Conservation (phyloP, 2,113 vertebrate genomes). For the Cephalopholis sonnerati region DNA sequence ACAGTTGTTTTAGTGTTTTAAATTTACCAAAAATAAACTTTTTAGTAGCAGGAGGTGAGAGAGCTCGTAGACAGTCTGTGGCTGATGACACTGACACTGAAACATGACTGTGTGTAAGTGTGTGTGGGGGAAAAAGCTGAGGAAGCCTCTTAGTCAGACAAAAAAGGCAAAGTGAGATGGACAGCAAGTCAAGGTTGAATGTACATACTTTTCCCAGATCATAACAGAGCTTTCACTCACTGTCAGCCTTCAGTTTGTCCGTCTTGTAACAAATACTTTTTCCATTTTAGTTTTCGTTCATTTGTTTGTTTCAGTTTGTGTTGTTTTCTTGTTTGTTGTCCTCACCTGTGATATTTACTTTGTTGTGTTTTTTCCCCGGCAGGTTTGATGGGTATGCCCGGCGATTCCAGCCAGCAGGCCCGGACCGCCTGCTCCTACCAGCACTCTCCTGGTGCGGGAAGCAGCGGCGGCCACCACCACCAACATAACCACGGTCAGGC, state of each 20-base stretch:
- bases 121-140: background rate
- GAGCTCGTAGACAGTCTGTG: background rate
- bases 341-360: background rate
- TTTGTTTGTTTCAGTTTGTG: background rate
- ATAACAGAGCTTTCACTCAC: background rate
- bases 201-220: background rate
- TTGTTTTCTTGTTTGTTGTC: background rate
- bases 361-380: background rate
- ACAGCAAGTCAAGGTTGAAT: background rate
- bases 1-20: background rate
- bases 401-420: constrained; percentile 85
- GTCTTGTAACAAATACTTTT: too few species aligned
- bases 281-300: too few species aligned
- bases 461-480: constrained; percentile 80
- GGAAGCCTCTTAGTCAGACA: background rate
- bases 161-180: background rate
- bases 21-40: background rate
- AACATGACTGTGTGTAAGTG: background rate
- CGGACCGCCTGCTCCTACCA: constrained; percentile 90
- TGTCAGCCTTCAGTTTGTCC: too few species aligned
- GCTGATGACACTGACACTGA: background rate
- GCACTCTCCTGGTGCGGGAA: constrained; percentile 84
- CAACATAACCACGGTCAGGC: constrained; percentile 77
- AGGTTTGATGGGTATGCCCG: constrained; percentile 89
- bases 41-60: background rate